Evolutionary conservation across 2,888 invertebrate species (phyloP).

Genomic region (Blera fallax): DNA sequence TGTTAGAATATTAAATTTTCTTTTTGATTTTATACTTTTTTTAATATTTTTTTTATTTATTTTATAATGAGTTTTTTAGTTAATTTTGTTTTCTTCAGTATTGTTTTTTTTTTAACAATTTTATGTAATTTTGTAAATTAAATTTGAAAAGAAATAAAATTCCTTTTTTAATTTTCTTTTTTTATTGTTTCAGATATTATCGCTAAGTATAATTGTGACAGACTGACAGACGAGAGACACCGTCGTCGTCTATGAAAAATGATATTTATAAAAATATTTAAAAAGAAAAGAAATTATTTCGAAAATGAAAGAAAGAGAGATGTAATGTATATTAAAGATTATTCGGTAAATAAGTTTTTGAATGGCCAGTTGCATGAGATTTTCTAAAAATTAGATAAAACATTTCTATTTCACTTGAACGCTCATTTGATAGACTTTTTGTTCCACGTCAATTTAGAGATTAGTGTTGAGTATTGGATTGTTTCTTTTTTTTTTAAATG

Average conservation of each 20-base stretch:
- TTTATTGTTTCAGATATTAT: slow-evolving; percentile 73
- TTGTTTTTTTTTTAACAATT: background rate
- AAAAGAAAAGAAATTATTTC: slow-evolving; percentile 26
- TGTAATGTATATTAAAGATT: slow-evolving; percentile 59
- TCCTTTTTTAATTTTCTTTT: slow-evolving; percentile 71
- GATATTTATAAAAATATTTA: slow-evolving; percentile 30
- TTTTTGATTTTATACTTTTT: background rate
- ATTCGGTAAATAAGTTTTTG: slow-evolving; percentile 33
- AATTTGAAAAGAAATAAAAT: slow-evolving; percentile 51
- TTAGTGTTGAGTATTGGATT: slow-evolving; percentile 1
- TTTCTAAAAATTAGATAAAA: background rate
- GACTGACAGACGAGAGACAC: slow-evolving; percentile 70
- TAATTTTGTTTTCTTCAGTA: background rate
- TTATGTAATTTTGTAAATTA: slow-evolving; percentile 38
- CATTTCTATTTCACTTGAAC: slow-evolving; percentile 10
- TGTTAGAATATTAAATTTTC: slow-evolving; percentile 27
- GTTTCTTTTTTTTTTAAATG: background rate
- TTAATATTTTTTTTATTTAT: background rate
- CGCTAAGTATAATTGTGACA: slow-evolving; percentile 73
- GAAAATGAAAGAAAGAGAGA: slow-evolving; percentile 35
- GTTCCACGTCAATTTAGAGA: slow-evolving; percentile 18
- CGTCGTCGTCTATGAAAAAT: slow-evolving; percentile 66
- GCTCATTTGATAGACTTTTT: slow-evolving; percentile 20
- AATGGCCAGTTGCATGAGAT: slow-evolving; percentile 67
- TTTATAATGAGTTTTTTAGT: slow-evolving; percentile 8